phyloP scores from a whole-genome alignment of 92 coral and sea anemone genomes.

The Pocillopora grandis region DNA sequence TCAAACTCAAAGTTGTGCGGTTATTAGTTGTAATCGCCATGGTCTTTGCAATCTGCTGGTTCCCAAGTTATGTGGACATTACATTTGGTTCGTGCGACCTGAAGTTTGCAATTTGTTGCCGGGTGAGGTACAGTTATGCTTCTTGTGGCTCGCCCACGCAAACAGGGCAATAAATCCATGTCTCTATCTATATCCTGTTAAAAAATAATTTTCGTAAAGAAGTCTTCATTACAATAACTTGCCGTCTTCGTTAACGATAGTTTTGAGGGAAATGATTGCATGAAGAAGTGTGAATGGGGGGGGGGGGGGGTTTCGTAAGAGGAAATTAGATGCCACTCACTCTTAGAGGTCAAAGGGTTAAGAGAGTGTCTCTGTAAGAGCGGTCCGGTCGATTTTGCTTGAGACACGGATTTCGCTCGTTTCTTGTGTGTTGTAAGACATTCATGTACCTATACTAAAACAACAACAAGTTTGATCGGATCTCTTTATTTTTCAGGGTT shows the following conservation, averaged over 20 bases:
- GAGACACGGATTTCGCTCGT: too few relatives aligned
- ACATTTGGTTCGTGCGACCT: not conserved
- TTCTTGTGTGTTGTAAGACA: too few relatives aligned
- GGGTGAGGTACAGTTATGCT: not conserved
- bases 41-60: conserved; percentile 50
- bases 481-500: too few relatives aligned
- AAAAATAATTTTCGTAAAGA: conserved; percentile 33
- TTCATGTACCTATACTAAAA: too few relatives aligned
- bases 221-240: not conserved
- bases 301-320: too few relatives aligned
- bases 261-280: too few relatives aligned
- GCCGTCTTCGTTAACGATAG: conserved; percentile 9
- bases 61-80: conserved; percentile 46
- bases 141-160: conserved; percentile 48
- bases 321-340: too few relatives aligned
- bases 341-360: too few relatives aligned
- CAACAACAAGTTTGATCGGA: too few relatives aligned
- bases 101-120: not conserved
- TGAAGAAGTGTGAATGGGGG: too few relatives aligned
- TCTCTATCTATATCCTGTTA: conserved; percentile 38
- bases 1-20: conserved; percentile 26
- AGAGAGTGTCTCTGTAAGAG: too few relatives aligned
- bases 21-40: conserved; percentile 28
- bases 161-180: conserved; percentile 47
- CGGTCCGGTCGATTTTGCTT: too few relatives aligned